Evolutionary conservation across 2,888 invertebrate species (phyloP).

Genomic region (Mythimna pallens): DNA sequence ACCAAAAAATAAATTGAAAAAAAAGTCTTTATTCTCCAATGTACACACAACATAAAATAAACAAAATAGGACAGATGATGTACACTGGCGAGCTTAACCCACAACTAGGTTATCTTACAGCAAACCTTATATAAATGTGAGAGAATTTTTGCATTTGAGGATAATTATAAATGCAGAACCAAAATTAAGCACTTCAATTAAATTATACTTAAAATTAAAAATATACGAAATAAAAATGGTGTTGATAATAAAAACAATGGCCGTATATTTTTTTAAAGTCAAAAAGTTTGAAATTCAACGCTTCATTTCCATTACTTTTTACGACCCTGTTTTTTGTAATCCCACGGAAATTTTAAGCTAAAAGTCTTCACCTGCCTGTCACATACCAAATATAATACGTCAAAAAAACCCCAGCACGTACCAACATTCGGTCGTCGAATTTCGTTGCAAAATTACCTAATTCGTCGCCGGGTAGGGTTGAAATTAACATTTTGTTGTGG

Average conservation of each 20-base stretch:
- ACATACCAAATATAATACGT: slow-evolving; percentile 41
- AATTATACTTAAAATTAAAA: neutral
- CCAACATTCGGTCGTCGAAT: slow-evolving; percentile 59
- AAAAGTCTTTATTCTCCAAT: too few species aligned
- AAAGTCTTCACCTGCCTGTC: slow-evolving; percentile 37
- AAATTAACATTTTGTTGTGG: slow-evolving; percentile 82
- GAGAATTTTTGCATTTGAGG: too few species aligned
- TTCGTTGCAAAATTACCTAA: slow-evolving; percentile 72
- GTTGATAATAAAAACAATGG: neutral
- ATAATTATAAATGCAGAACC: too few species aligned
- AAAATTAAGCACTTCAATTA: neutral
- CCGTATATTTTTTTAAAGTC: neutral
- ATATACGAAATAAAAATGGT: neutral
- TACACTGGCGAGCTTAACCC: too few species aligned
- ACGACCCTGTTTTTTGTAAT: neutral
- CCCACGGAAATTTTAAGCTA: slow-evolving; percentile 20
- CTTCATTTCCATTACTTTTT: neutral
- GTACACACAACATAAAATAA: too few species aligned
- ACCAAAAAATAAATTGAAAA: too few species aligned
- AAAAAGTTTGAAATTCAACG: neutral
- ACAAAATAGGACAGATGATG: too few species aligned
- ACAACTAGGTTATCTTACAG: too few species aligned
- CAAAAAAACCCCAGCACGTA: slow-evolving; percentile 51
- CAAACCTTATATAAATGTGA: too few species aligned
- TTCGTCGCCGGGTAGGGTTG: slow-evolving; percentile 76